Percentiles rank a stretch among this genome's conserved stretches.
phyloP scores from a whole-genome alignment of 2,888 invertebrate genomes.

The Lasioglossum villosulum region DNA sequence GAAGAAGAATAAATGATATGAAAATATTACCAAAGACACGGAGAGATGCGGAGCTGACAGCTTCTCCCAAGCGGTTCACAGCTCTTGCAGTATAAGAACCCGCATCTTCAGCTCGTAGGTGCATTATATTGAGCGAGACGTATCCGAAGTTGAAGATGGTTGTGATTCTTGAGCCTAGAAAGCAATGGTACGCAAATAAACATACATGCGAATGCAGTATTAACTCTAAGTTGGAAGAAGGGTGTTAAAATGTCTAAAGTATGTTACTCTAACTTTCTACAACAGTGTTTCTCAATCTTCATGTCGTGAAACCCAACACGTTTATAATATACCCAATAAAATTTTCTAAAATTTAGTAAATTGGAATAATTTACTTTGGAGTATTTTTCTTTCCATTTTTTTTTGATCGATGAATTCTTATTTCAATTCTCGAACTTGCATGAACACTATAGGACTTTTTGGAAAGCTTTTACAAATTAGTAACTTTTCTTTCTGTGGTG shows the following conservation, averaged over 20 bases:
- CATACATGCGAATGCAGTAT: not conserved
- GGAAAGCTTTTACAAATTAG: not conserved
- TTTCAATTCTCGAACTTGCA: no score
- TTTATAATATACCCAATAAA: no score
- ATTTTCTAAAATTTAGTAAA: no score
- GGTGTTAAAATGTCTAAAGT: not conserved
- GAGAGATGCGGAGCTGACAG: constrained; percentile 92
- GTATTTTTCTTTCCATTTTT: no score
- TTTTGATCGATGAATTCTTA: no score
- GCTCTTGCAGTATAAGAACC: constrained; percentile 97
- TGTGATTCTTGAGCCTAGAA: constrained; percentile 93
- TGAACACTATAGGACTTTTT: no score
- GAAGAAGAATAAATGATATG: not conserved
- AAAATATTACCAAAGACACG: constrained; percentile 87
- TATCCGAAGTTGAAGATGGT: constrained; percentile 99
- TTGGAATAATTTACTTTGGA: no score
- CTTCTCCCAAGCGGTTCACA: constrained; percentile 95
- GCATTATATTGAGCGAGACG: constrained; percentile 99
- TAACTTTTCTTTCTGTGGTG: not conserved
- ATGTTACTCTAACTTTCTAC: not conserved
- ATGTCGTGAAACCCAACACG: not conserved
- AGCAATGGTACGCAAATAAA: constrained; percentile 9
- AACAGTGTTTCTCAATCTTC: not conserved
- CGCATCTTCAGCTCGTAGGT: constrained; percentile 99
- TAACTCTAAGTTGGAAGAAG: not conserved